Evolutionary conservation across 2,113 vertebrate species (phyloP), one percentile per base, ranked within the genome.

Genomic region (Zosterops hypoxanthus): DNA sequence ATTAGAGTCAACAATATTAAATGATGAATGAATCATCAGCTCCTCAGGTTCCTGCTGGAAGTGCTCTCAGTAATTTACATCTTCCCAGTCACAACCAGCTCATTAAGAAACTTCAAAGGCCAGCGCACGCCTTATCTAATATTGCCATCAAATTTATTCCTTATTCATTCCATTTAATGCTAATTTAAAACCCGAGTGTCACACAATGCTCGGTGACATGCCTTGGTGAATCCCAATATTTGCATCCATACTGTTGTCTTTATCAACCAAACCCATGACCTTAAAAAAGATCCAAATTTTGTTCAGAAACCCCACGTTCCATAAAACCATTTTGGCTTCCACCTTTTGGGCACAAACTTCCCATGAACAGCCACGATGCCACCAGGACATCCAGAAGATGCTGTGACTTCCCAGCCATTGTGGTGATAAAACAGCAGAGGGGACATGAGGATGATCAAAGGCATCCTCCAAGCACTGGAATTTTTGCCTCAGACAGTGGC

Each of bases 1-100:
- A 90, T 83, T 77, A 86, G 92, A 94, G 90, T 66, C 92, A 94
- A 88, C 94, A 94, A 77, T 88, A 97, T 83, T 92, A 93, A 92
- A 90, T 59, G 94, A 80, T 65, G 94, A 90, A 56, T 94, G 94
- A 97, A 73, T 96, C 95, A 96, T 61, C 72, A 73, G 71, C 88
- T 95, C 86, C 80, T 81, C 42, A 28, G 55, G 76, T 93, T 92
- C 80, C 94, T 96, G 92, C 64, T 97, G 91, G 88, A 97, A 97
- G 29, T 59, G 26, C 47, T 95, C 64, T 70, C 91, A 47, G 68
- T 78, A 70, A 92, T 88, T 96, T 93, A 47, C 83, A 69, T 88
- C 88, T 97, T 86, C 76, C 82, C 86, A 88, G 73, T 80, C 84
- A 49, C 73, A 87, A 63, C 59, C 88, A 78, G 86, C 68, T 95